These are phyloP conservation scores for Drosophila seclusa DNA, from an alignment of 2,888 invertebrate species.

Conservation along the genomic window DNA sequence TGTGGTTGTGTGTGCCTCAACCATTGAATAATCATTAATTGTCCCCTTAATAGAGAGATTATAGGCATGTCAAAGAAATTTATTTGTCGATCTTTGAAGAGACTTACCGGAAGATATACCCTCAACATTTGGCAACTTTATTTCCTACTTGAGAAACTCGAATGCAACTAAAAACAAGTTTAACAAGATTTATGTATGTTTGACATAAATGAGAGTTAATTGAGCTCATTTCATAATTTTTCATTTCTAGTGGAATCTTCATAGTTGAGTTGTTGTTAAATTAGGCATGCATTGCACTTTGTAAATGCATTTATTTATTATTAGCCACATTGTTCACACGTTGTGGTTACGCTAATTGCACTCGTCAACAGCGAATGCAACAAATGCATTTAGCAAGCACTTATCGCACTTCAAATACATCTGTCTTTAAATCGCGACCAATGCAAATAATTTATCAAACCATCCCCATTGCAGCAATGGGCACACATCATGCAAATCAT, in stretches of 20 bases:
- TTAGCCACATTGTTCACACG: constrained; percentile 53
- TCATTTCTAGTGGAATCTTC: constrained; percentile 14
- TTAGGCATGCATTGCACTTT: constrained; percentile 48
- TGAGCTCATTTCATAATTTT: background rate
- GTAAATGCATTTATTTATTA: constrained; percentile 30
- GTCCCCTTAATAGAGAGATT: background rate
- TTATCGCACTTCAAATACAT: constrained; percentile 58
- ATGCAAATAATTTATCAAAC: background rate
- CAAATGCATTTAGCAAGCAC: constrained; percentile 54
- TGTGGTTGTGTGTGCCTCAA: background rate
- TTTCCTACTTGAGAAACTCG: background rate
- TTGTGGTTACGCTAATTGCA: constrained; percentile 61
- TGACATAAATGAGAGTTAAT: background rate
- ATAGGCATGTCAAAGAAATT: background rate
- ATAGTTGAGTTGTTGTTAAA: constrained; percentile 52
- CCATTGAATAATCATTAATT: background rate
- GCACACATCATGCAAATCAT: background rate
- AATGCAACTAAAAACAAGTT: background rate
- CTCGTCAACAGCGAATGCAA: constrained; percentile 34
- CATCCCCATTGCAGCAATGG: background rate
- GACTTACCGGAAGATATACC: rapidly evolving
- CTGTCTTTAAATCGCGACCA: constrained; percentile 34
- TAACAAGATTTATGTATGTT: background rate
- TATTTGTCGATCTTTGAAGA: background rate
- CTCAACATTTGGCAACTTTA: background rate